phyloP scores from a whole-genome alignment of 2,797 vertebrate species.

The Denticeps clupeoides region DNA sequence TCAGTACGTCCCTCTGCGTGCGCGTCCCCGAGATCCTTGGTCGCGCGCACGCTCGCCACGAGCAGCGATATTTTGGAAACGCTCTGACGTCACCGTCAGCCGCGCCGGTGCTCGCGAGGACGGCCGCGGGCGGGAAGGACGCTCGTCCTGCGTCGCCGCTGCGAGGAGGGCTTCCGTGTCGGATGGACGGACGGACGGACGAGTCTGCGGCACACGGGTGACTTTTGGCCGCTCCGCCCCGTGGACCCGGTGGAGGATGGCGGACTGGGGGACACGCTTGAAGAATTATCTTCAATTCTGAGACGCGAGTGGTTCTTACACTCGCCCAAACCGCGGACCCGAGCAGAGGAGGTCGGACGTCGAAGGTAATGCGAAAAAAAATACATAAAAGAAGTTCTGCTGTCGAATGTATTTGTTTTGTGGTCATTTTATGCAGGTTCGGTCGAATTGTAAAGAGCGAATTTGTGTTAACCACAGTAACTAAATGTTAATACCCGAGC shows the following conservation, averaged over 20 bases:
- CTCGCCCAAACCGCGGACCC: too few species aligned
- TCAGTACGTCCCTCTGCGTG: neutral
- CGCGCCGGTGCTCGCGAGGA: constrained; percentile 1
- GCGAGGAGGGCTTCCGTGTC: neutral
- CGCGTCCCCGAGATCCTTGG: neutral
- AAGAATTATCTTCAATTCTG: too few species aligned
- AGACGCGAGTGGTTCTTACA: too few species aligned
- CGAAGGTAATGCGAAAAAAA: too few species aligned
- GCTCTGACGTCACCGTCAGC: constrained; percentile 2
- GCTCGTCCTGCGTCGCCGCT: neutral
- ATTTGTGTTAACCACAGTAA: too few species aligned
- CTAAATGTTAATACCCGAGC: too few species aligned
- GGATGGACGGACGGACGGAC: neutral
- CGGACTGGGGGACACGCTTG: too few species aligned
- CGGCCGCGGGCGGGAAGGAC: neutral
- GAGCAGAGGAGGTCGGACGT: too few species aligned
- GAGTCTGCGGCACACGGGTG: constrained; percentile 15
- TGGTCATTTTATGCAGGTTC: too few species aligned
- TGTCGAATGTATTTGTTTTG: too few species aligned
- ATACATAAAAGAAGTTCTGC: too few species aligned
- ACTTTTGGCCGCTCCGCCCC: constrained; percentile 39
- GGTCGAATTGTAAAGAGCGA: too few species aligned
- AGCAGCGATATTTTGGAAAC: neutral
- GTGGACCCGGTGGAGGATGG: constrained; percentile 26
- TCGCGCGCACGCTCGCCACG: neutral